phyloP scores from a whole-genome alignment of 2,113 vertebrate species.

The Cephalopholis sonnerati region DNA sequence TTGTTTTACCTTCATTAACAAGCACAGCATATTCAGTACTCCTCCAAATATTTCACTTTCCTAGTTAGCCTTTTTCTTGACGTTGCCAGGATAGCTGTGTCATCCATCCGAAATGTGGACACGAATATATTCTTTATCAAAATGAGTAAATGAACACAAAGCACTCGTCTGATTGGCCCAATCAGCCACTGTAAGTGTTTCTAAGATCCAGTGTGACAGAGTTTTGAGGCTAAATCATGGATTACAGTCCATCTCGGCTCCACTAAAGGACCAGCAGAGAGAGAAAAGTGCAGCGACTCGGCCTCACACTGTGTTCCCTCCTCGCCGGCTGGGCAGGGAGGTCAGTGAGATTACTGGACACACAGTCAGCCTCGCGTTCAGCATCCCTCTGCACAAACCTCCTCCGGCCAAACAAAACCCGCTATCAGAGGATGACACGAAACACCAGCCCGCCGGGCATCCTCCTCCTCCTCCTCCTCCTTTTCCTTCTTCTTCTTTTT shows the following conservation, averaged over 20 bases:
- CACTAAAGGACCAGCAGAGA: constrained; percentile 8
- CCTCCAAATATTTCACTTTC: too few species aligned
- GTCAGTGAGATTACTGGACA: constrained; percentile 62
- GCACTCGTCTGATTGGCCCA: too few species aligned
- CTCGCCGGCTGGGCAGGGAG: constrained; percentile 41
- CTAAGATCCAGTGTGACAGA: not conserved
- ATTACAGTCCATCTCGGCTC: not conserved
- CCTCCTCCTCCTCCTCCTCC: constrained; percentile 53
- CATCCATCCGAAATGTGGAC: too few species aligned
- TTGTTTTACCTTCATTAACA: too few species aligned
- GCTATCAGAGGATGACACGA: constrained; percentile 65
- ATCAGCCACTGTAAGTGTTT: too few species aligned
- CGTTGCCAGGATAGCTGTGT: too few species aligned
- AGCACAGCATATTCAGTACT: too few species aligned
- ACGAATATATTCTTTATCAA: too few species aligned
- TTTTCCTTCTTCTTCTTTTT: constrained; percentile 8
- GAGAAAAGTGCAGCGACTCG: constrained; percentile 3
- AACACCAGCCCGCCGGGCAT: constrained; percentile 57
- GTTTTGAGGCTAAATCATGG: not conserved
- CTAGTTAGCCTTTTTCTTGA: too few species aligned
- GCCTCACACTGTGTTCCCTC: constrained; percentile 22
- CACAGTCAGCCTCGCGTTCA: constrained; percentile 44
- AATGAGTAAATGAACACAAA: too few species aligned
- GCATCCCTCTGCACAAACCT: constrained; percentile 49
- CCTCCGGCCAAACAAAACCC: constrained; percentile 59